These are phyloP conservation scores for Danionella cerebrum DNA, from an alignment of 2,113 vertebrate species.

Conservation along the genomic window DNA sequence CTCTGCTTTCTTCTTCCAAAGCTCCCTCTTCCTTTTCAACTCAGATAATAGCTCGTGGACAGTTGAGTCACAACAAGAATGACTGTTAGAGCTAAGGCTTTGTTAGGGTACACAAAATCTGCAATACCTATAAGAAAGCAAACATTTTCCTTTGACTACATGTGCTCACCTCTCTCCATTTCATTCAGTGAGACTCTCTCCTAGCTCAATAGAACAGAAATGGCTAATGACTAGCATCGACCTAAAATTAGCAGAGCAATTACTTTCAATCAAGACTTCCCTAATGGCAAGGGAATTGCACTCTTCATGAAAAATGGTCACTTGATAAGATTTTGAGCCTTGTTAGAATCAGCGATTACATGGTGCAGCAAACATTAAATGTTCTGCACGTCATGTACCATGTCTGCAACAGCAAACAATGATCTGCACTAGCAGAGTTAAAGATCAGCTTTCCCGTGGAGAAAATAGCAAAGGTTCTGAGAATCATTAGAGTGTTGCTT, in stretches of 20 bases:
- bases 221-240: slow-evolving; percentile 32
- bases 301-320: slow-evolving; percentile 11
- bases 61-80: slow-evolving; percentile 18
- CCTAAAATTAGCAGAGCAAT: slow-evolving; percentile 32
- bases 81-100: slow-evolving; percentile 13
- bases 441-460: not conserved
- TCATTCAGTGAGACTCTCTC: not conserved
- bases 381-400: not conserved
- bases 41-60: slow-evolving; percentile 14
- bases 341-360: not conserved
- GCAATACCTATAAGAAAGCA: not conserved
- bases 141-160: slow-evolving; percentile 1
- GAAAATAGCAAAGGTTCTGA: slow-evolving; percentile 24
- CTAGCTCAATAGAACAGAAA: slow-evolving; percentile 3
- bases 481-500: slow-evolving; percentile 14
- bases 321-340: not conserved
- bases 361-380: not conserved
- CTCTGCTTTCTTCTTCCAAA: slow-evolving; percentile 41
- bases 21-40: slow-evolving; percentile 27
- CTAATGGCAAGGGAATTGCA: not conserved
- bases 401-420: not conserved
- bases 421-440: not conserved
- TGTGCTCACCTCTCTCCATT: slow-evolving; percentile 3
- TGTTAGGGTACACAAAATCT: slow-evolving; percentile 6
- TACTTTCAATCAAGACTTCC: slow-evolving; percentile 18